Evolutionary conservation across 2,888 invertebrate genomes (phyloP), one percentile per base, ranked within the genome.

Genomic region (Drosophila testacea): DNA sequence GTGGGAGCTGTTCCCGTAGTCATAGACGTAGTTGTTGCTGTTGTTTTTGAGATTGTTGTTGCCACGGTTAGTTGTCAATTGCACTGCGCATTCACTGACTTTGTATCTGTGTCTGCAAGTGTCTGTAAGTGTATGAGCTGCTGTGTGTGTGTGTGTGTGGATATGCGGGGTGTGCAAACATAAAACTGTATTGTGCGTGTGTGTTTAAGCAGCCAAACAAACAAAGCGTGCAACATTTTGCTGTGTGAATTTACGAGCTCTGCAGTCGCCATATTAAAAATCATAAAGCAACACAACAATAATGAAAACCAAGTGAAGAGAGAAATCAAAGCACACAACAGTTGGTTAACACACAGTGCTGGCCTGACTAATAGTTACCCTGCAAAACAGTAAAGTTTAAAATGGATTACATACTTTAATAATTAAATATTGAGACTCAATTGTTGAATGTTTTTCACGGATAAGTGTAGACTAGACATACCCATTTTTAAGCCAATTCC

Each of bases 251-350:
- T 79, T 89, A 89, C 66, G 88, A 81, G 79, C 73, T 67, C 65
- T 72, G 62, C 88, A 75, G 69, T 75, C 66, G 88, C 81, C 89
- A 80, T 77, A 86, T 88, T 88, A 73, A 83, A 88, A 85, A 82
- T 71, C 83, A 88, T 82, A 88, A 79, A 82, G 70, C 70, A 82
- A 62, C 67, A 65, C 65, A 55, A 68, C 65, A 79, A 69, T 50
- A 64, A 61, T 56, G 54, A 54, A 42, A 44, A 36, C 34, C 9
- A 39, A 48, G 30, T 46, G 36, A 11, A 46, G 34, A 48, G 42
- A 27, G 30, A 66, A 57, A 66, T 60, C 55, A 47, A 38, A 54
- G 32, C 38, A n/a, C 48, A 38, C 22, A 54, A 28, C 34, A 62
- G 46, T 44, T 9, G 13, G 22, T 10, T 13, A 27, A 9, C 4